Base-by-base conservation (phyloP, 1,140 invertebrate species). In the Trichoplusia ni region DNA sequence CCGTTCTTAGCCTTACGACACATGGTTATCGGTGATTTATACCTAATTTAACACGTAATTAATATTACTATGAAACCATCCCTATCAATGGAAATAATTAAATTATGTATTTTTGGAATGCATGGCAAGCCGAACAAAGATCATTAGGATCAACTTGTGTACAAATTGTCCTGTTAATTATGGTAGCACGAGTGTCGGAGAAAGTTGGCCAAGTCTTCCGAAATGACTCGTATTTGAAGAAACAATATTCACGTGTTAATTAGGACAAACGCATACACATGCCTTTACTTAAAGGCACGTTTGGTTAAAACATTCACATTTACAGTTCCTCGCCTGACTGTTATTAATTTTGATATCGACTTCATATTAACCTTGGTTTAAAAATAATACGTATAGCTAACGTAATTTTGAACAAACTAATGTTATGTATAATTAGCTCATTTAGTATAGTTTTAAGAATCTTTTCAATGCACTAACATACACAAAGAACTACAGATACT, bases 241-340 rank as follows among this genome's bases (percentile, higher is more conserved):
- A 84, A 80, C 79, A 84, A 84, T 85, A 82, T 81, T 80, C 74
- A 82, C 70, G 69, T 85, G 77, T 81, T 79, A 86, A 86, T 88
- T 80, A 82, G 81, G 75, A 70, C 73, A 64, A 73, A 73, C 21
- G 42, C 64, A 71, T 71, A 69, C n/a, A 71, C 61, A 70, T 44
- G 37, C 33, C 13, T 58, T 71, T 21, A 40, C 16, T 40, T 31
- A 29, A 31, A 8, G 4, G 8, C 58, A 47, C 69, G 56, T 79
- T 81, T 83, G 75, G 74, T 71, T 64, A 63, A 25, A 16, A 56
- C 69, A 67, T 68, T 9, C n/a, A n/a, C n/a, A n/a, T n/a, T n/a
- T n/a, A n/a, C n/a, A n/a, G n/a, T n/a, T n/a, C n/a, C n/a, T n/a
- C n/a, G n/a, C n/a, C n/a, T n/a, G n/a, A n/a, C n/a, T n/a, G n/a